Percentiles rank a stretch among this genome's conserved stretches.
phyloP scores from a whole-genome alignment of 2,797 vertebrate genomes.

The Phrynocephalus forsythii region DNA sequence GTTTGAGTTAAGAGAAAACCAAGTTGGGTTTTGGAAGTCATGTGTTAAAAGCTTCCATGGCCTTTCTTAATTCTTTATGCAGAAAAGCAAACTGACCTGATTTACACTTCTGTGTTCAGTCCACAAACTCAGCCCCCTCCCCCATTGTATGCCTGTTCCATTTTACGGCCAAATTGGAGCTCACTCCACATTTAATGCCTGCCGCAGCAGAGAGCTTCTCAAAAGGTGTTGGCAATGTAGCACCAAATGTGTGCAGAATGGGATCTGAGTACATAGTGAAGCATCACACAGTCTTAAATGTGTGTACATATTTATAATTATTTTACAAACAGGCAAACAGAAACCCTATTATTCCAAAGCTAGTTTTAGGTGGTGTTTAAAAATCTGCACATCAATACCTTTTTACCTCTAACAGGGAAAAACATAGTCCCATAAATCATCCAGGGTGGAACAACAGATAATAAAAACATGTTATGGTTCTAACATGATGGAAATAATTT shows the following conservation, averaged over 20 bases:
- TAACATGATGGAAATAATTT: conserved; percentile 53
- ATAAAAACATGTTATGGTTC: conserved; percentile 5
- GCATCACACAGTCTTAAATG: conserved; percentile 1
- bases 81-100: not conserved
- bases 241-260: not conserved
- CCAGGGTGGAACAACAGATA: conserved; percentile 29
- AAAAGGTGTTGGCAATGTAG: conserved; percentile 2
- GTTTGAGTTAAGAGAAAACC: not conserved
- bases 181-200: not conserved
- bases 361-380: not conserved
- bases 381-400: conserved; percentile 39
- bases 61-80: not conserved
- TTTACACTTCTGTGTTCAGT: not conserved
- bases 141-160: not conserved
- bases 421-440: conserved; percentile 55
- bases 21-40: not conserved
- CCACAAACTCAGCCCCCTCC: not conserved
- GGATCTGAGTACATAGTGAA: conserved; percentile 2
- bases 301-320: not conserved
- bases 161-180: not conserved
- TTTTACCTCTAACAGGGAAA: conserved; percentile 39
- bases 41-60: too few relatives aligned
- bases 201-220: not conserved
- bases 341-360: not conserved
- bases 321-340: not conserved